Conservation (phyloP, 37 sponge, comb jelly and placozoan species). For the Halichondria panicea region DNA sequence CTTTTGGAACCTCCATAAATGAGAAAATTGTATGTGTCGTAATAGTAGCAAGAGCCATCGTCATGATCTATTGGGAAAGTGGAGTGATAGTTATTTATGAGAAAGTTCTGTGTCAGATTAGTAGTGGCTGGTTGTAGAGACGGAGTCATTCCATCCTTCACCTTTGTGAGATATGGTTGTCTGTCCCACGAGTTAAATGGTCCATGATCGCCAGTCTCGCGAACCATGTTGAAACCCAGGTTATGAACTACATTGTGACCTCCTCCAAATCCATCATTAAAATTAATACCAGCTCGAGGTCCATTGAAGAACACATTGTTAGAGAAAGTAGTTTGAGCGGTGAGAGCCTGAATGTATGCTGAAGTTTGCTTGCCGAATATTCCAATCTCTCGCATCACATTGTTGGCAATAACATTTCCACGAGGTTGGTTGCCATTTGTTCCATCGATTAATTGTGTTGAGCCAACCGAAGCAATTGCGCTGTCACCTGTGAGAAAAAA, state of each 20-base stretch:
- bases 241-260: conserved; percentile 45
- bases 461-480: conserved; percentile 65
- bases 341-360: conserved; percentile 58
- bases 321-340: conserved; percentile 49
- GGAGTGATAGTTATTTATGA: conserved; percentile 65
- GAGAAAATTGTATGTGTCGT: conserved; percentile 62
- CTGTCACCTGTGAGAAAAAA: conserved; percentile 64
- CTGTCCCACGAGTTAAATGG: conserved; percentile 82
- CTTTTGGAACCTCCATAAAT: conserved; percentile 61
- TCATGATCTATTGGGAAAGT: conserved; percentile 71
- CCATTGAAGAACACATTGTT: conserved; percentile 86
- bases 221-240: conserved; percentile 67
- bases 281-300: conserved; percentile 81
- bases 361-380: conserved; percentile 67
- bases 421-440: conserved; percentile 68
- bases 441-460: conserved; percentile 66
- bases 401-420: conserved; percentile 39
- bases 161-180: conserved; percentile 51
- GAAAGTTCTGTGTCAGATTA: conserved; percentile 50
- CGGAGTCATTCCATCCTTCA: conserved; percentile 32
- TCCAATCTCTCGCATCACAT: conserved; percentile 73
- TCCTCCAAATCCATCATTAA: conserved; percentile 87
- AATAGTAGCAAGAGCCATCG: conserved; percentile 73
- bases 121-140: conserved; percentile 22
- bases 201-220: conserved; percentile 78